phyloP scores from a whole-genome alignment of 2,113 vertebrate genomes.

The Nansenia antarctica region DNA sequence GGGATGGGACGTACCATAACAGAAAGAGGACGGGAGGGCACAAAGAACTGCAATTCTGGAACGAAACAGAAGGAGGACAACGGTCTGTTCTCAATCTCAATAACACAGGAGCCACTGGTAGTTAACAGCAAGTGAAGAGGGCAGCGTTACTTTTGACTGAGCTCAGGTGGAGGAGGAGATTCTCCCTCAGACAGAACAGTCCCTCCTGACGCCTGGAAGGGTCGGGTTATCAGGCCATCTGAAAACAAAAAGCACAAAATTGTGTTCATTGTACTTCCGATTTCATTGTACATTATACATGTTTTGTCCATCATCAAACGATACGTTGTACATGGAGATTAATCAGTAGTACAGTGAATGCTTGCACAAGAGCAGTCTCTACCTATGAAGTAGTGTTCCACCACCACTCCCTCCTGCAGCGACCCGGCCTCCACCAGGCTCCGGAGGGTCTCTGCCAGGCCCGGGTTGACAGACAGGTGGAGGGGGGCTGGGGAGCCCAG shows the following conservation, averaged over 20 bases:
- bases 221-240: constrained; percentile 64
- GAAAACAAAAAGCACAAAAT: not conserved
- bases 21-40: constrained; percentile 68
- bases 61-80: constrained; percentile 13
- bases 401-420: constrained; percentile 64
- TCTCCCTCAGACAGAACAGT: not conserved
- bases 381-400: constrained; percentile 81
- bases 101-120: not conserved
- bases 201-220: constrained; percentile 8
- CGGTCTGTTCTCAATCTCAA: constrained; percentile 13
- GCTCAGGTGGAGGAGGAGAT: constrained; percentile 32
- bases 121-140: not conserved
- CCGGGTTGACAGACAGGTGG: not conserved
- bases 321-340: no score
- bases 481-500: not conserved
- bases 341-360: not conserved
- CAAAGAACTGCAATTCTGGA: constrained; percentile 84
- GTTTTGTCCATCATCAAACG: no score
- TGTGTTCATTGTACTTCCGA: not conserved
- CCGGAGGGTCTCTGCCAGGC: constrained; percentile 59
- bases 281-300: no score
- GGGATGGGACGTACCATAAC: constrained; percentile 75
- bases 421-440: constrained; percentile 63
- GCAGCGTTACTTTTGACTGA: constrained; percentile 61
- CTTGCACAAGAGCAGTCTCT: constrained; percentile 14